These are phyloP conservation scores for Oreochromis tanganicae DNA, from an alignment of 2,113 vertebrate species.

Conservation along the genomic window DNA sequence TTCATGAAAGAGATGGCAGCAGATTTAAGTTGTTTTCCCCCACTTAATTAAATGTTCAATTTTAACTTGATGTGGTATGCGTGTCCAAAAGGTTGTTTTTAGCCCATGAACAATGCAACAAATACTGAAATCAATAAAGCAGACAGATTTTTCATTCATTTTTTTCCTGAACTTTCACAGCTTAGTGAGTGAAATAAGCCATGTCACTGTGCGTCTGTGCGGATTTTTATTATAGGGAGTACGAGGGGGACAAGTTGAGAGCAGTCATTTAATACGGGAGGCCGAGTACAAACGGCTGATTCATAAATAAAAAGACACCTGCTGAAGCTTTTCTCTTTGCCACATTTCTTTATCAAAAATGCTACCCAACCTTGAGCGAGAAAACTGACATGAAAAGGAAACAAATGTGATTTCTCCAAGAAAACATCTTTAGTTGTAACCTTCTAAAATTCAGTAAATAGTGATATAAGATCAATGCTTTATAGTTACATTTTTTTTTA, in stretches of 20 bases:
- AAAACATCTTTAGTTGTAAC: not conserved
- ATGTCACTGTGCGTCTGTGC: not conserved
- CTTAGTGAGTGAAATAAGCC: not conserved
- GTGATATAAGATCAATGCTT: not conserved
- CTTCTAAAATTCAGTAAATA: not conserved
- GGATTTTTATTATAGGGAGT: not conserved
- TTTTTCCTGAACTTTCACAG: not conserved
- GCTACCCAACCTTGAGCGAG: not conserved
- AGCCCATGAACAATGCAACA: not conserved
- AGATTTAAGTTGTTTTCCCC: too few species aligned
- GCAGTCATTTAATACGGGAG: not conserved
- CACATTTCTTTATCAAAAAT: not conserved
- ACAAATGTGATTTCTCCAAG: not conserved
- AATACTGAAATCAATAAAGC: not conserved
- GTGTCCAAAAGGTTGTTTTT: not conserved
- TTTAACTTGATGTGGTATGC: not conserved
- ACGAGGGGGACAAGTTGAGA: not conserved
- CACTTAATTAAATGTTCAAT: too few species aligned
- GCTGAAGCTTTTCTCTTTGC: not conserved
- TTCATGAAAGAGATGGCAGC: too few species aligned
- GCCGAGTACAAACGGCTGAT: slow-evolving; percentile 1
- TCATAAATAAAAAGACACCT: not conserved
- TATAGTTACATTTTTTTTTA: not conserved
- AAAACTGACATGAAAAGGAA: not conserved
- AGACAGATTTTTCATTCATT: not conserved